Base-by-base conservation (phyloP, 1,140 invertebrate genomes). In the Sarcophaga peregrina region DNA sequence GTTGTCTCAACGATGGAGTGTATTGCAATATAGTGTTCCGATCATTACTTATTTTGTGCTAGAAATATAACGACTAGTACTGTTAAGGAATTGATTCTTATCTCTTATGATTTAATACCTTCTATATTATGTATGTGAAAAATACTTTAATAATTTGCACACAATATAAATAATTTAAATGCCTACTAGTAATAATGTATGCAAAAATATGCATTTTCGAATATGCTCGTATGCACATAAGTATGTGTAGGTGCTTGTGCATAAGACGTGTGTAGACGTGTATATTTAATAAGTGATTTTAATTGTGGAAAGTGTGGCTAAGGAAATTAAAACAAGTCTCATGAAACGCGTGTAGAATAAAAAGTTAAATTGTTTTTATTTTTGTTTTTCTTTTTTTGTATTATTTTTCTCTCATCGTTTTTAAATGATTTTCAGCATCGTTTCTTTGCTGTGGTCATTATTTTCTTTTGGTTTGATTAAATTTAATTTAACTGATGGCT, bases 291-390 rank as follows among this genome's bases (percentile, higher is more conserved):
- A n/a, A 58, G 54, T 58, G 54, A n/a, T n/a, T 8, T 58, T 58
- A 58, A 58, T 58, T 58, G n/a, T 58, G 7, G 13, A 58, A 58
- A 58, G 54, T 58, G 54, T 58, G 13, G 54, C 15, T 58, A 58
- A 11, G 54, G 54, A 58, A 58, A 58, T 58, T 58, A 58, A 58
- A 58, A 58, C 54, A 58, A 58, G 54, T 58, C 54, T n/a, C 54
- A 58, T 7, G n/a, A n/a, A 58, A 58, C n/a, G 54, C 54, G 54
- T 58, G 54, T 58, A 58, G 54, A 58, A 58, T 58, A 58, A n/a
- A 58, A 58, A 58, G 7, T 58, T 58, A 15, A 58, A 58, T 58
- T 58, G n/a, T 15, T 58, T 58, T 15, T 58, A 15, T 58, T 15
- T 58, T 58, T 5, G 6, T 58, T 58, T n/a, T n/a, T 58, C 15